phyloP scores from a whole-genome alignment of 2,888 invertebrate species.

The Pherbina coryleti region DNA sequence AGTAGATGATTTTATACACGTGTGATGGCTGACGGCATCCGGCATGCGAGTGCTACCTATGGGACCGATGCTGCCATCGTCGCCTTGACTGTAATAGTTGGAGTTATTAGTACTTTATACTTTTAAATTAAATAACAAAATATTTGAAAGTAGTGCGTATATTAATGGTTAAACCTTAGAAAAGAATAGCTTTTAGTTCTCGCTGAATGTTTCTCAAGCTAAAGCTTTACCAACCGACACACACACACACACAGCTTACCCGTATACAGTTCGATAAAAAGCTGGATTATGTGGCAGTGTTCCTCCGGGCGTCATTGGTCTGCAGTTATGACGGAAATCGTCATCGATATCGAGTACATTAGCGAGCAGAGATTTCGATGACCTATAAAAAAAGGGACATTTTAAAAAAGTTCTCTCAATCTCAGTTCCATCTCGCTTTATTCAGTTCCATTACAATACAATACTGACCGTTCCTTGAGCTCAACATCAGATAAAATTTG shows the following conservation, averaged over 20 bases:
- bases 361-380: conserved; percentile 94
- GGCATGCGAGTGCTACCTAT: conserved; percentile 81
- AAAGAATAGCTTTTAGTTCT: background rate
- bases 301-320: conserved; percentile 76
- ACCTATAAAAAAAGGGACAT: conserved; percentile 70
- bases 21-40: conserved; percentile 81
- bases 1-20: conserved; percentile 84
- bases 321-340: conserved; percentile 88
- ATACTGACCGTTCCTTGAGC: conserved; percentile 79
- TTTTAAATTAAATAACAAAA: too few species aligned
- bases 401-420: background rate
- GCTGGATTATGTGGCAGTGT: conserved; percentile 74
- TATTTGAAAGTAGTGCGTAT: too few species aligned
- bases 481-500: conserved; percentile 86
- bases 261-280: conserved; percentile 82
- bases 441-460: background rate
- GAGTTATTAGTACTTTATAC: too few species aligned
- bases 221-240: background rate
- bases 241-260: conserved; percentile 69
- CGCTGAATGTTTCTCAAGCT: background rate
- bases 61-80: conserved; percentile 71
- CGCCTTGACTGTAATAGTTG: conserved; percentile 62
- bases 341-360: conserved; percentile 98
- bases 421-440: too few species aligned
- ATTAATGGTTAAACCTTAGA: too few species aligned